Evolutionary conservation across 2,797 vertebrate genomes (phyloP).

Genomic region (Pteropus rufus): DNA sequence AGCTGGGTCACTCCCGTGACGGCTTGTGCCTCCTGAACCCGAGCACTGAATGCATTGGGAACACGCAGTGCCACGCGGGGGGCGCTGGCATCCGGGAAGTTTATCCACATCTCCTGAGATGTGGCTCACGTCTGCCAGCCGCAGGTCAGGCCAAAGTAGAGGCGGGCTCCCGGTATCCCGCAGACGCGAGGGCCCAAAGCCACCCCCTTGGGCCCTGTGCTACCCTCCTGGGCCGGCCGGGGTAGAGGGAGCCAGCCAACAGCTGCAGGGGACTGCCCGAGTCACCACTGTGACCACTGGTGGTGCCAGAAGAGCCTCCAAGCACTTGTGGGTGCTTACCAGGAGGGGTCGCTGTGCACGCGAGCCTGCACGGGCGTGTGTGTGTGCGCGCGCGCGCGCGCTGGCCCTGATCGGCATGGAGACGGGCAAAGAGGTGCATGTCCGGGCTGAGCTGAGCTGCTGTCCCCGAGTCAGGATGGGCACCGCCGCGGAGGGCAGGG

Average conservation of each 20-base stretch:
- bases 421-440: rapidly evolving
- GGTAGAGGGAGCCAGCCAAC: not conserved
- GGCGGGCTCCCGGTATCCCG: rapidly evolving
- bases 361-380: too few relatives aligned
- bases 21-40: not conserved
- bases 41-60: too few relatives aligned
- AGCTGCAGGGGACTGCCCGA: not conserved
- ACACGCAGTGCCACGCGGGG: rapidly evolving
- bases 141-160: too few relatives aligned
- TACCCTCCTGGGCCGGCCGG: too few relatives aligned
- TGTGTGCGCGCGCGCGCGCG: rapidly evolving
- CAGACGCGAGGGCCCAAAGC: not conserved
- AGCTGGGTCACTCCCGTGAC: not conserved
- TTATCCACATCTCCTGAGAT: rapidly evolving
- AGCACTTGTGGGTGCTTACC: not conserved
- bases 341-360: not conserved
- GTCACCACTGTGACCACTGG: not conserved
- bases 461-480: not conserved
- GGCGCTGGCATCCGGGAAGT: rapidly evolving
- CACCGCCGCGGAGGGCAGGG: too few relatives aligned
- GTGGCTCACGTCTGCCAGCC: not conserved
- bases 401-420: not conserved
- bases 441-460: not conserved
- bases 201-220: not conserved
- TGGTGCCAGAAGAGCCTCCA: not conserved